Evolutionary conservation across 1,140 invertebrate genomes (phyloP).

Genomic region (Drosophila chauvacae): DNA sequence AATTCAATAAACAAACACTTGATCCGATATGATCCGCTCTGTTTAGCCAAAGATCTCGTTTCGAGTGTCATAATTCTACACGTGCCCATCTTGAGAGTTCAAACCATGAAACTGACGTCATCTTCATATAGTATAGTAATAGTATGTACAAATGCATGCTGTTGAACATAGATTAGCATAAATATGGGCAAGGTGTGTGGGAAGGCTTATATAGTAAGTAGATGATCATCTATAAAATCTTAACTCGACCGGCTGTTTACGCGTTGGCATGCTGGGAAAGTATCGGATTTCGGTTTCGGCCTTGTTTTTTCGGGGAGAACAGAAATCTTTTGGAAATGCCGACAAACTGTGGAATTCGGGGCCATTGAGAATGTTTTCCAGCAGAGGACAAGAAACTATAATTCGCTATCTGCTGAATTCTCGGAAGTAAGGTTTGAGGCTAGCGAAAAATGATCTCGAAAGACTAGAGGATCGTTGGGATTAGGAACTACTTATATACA

Average conservation of each 20-base stretch:
- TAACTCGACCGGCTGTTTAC: constrained; percentile 20
- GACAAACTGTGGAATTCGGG: constrained; percentile 37
- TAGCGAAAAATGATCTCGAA: constrained; percentile 6
- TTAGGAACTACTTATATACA: neutral
- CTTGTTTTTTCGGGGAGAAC: constrained; percentile 4
- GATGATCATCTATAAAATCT: constrained; percentile 42
- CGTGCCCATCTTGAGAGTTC: constrained; percentile 15
- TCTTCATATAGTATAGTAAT: neutral
- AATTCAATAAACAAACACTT: neutral
- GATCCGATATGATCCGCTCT: neutral
- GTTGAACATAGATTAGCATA: constrained; percentile 27
- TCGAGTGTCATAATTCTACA: constrained; percentile 14
- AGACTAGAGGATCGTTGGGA: neutral
- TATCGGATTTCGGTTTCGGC: constrained; percentile 36
- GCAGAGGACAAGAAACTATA: constrained; percentile 5
- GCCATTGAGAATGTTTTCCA: constrained; percentile 24
- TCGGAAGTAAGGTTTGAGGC: constrained; percentile 6
- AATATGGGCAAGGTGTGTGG: constrained; percentile 35
- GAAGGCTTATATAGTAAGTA: constrained; percentile 12
- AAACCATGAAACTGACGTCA: constrained; percentile 15
- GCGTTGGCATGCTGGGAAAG: constrained; percentile 33
- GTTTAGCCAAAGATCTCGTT: neutral
- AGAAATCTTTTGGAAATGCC: constrained; percentile 21
- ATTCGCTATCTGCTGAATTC: constrained; percentile 20
- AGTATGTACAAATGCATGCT: constrained; percentile 28